These are phyloP conservation scores for Clarias macrocephalus DNA, from an alignment of 2,113 vertebrate genomes.

Conservation along the genomic window DNA sequence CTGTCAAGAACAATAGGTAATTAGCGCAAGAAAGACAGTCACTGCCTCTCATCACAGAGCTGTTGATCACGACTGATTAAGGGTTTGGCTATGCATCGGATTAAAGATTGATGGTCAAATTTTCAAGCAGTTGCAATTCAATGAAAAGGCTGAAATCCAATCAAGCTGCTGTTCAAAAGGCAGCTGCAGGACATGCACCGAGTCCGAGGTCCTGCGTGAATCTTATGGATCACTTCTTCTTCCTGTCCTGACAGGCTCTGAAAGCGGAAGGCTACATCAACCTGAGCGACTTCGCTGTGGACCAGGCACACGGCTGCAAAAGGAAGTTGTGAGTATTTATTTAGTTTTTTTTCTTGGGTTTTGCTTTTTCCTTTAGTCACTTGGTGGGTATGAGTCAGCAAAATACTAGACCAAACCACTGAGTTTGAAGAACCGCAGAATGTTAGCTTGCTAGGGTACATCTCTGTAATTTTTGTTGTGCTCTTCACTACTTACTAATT, in stretches of 20 bases:
- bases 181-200: neutral
- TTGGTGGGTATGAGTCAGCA: neutral
- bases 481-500: neutral
- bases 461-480: neutral
- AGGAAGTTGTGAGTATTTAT: conserved; percentile 83
- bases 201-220: neutral
- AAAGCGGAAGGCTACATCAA: conserved; percentile 89
- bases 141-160: conserved; percentile 11
- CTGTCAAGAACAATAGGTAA: neutral
- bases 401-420: neutral
- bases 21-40: conserved; percentile 26
- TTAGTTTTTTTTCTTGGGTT: neutral
- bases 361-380: neutral
- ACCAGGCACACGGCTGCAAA: conserved; percentile 79
- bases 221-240: neutral
- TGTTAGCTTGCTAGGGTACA: neutral
- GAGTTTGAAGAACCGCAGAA: neutral
- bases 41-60: no score
- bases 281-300: conserved; percentile 80
- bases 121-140: neutral
- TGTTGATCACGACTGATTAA: conserved; percentile 29
- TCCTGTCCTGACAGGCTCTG: conserved; percentile 76
- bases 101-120: neutral
- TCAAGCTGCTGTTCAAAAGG: conserved; percentile 3
- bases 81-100: neutral